phyloP scores from a whole-genome alignment of 2,113 vertebrate species.

The Glaucidium brasilianum region DNA sequence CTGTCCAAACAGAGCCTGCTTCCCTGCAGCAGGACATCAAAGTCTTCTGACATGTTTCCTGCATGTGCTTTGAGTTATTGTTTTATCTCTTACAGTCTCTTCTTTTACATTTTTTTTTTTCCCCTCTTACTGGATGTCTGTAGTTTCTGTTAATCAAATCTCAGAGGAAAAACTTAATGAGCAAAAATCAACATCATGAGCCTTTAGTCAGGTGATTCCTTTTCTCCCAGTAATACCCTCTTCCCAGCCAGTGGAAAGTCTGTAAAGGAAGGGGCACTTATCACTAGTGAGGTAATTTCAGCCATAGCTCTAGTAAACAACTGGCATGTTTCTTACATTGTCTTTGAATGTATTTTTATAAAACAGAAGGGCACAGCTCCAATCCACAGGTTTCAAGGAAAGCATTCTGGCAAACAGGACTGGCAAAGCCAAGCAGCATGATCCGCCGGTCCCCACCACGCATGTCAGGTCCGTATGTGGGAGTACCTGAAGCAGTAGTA shows the following conservation, averaged over 20 bases:
- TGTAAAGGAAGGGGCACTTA: neutral
- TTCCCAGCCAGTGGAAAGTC: neutral
- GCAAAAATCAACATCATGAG: neutral
- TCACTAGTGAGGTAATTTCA: neutral
- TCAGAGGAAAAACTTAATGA: neutral
- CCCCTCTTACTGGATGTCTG: neutral
- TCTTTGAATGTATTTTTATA: neutral
- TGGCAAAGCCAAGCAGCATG: neutral
- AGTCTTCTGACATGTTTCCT: neutral
- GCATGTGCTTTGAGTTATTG: neutral
- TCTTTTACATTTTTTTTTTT: no score
- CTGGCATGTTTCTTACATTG: neutral
- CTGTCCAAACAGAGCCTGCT: neutral
- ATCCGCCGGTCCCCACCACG: accelerated
- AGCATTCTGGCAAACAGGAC: neutral
- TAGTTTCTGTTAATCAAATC: neutral
- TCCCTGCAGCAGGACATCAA: neutral
- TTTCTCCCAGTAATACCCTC: neutral
- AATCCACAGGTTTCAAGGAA: neutral
- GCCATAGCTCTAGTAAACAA: neutral
- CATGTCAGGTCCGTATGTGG: accelerated
- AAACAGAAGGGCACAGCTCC: neutral
- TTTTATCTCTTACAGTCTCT: neutral
- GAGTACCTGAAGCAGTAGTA: neutral
- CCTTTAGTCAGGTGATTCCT: neutral